Percentiles rank a stretch among this genome's conserved stretches.
These are phyloP conservation scores for Drosophila anomalata DNA, from an alignment of 2,888 invertebrate species.

Conservation along the genomic window DNA sequence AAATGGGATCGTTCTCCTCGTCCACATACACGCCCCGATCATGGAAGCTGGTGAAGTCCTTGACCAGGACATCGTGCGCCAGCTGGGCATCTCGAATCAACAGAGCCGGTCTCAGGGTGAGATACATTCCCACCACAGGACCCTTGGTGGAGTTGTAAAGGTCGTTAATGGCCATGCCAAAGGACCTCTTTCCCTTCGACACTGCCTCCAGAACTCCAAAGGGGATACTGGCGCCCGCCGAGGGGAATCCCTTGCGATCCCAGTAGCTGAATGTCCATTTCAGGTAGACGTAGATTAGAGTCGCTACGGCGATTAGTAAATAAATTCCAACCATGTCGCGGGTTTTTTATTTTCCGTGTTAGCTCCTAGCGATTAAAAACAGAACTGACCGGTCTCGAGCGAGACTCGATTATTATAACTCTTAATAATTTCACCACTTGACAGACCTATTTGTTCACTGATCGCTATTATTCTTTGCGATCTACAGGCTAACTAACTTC, in stretches of 20 bases:
- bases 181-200: conserved; percentile 85
- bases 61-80: conserved; percentile 86
- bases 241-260: conserved; percentile 86
- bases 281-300: conserved; percentile 58
- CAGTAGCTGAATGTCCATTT: conserved; percentile 84
- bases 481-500: too few relatives aligned
- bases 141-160: conserved; percentile 84
- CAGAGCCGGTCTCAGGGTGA: conserved; percentile 87
- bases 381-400: not conserved
- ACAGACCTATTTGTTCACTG: too few relatives aligned
- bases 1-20: conserved; percentile 86
- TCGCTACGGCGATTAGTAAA: conserved; percentile 7
- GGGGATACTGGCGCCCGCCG: conserved; percentile 85
- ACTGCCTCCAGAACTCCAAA: conserved; percentile 87
- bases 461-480: too few relatives aligned
- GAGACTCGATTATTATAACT: too few relatives aligned
- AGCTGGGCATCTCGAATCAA: conserved; percentile 87
- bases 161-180: conserved; percentile 87
- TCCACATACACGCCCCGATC: conserved; percentile 88
- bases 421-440: too few relatives aligned
- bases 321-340: not conserved
- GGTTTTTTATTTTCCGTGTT: not conserved
- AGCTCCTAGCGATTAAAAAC: not conserved
- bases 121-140: conserved; percentile 86
- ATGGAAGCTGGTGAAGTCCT: conserved; percentile 88